Evolutionary conservation across 2,113 vertebrate species (phyloP).

Genomic region (Prietella phreatophila): DNA sequence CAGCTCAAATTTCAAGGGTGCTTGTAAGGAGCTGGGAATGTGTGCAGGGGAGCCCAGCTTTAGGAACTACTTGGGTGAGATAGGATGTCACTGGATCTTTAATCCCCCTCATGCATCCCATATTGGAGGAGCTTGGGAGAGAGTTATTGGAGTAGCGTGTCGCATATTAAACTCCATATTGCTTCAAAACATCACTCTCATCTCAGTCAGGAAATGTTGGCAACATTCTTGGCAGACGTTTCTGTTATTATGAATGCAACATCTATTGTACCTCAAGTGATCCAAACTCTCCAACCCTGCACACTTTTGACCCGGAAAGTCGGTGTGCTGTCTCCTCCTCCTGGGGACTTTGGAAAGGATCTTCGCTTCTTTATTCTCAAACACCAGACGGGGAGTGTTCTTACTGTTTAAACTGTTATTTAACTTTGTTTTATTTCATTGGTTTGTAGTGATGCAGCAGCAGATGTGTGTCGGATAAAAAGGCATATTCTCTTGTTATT

Average conservation of each 20-base stretch:
- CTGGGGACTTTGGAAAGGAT: too few relatives aligned
- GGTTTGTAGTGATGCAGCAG: too few relatives aligned
- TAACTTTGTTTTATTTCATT: too few relatives aligned
- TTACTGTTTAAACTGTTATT: too few relatives aligned
- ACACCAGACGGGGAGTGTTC: too few relatives aligned
- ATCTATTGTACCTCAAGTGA: neutral
- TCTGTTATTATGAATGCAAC: too few relatives aligned
- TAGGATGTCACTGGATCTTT: constrained; percentile 35
- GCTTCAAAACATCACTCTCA: too few relatives aligned
- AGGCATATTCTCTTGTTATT: too few relatives aligned
- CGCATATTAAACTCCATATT: neutral
- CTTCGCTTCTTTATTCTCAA: too few relatives aligned
- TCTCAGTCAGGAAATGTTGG: too few relatives aligned
- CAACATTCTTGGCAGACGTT: too few relatives aligned
- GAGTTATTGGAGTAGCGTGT: neutral
- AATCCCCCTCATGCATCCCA: neutral
- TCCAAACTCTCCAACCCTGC: neutral
- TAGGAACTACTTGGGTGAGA: neutral
- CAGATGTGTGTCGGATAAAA: too few relatives aligned
- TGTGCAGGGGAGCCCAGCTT: neutral
- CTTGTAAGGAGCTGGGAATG: constrained; percentile 6
- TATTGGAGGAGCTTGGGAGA: constrained; percentile 11
- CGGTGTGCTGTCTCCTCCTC: neutral
- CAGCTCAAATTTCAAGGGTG: constrained; percentile 34
- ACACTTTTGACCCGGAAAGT: neutral